These are phyloP conservation scores for Cyclophora albipunctata DNA, from an alignment of 2,888 invertebrate species.

Conservation along the genomic window DNA sequence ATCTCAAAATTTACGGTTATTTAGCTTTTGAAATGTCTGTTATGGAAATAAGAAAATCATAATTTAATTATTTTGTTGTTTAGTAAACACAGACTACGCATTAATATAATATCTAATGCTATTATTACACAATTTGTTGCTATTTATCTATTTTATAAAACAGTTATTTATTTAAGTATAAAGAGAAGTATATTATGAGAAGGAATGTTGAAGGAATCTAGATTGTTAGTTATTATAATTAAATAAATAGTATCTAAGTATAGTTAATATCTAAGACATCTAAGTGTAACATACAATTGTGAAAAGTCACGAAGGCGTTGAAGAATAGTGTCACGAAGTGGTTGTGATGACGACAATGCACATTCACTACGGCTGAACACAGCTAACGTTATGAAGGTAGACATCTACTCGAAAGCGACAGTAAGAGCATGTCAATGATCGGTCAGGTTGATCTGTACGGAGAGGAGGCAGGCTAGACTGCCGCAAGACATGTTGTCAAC, in stretches of 20 bases:
- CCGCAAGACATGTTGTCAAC: slow-evolving; percentile 26
- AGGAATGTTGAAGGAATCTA: neutral
- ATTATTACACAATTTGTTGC: no score
- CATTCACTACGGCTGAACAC: slow-evolving; percentile 31
- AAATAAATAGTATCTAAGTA: slow-evolving; percentile 15
- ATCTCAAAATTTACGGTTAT: no score
- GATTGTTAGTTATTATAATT: slow-evolving; percentile 6
- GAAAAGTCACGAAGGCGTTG: slow-evolving; percentile 22
- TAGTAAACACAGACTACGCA: no score
- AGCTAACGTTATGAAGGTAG: slow-evolving; percentile 32
- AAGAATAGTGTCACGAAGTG: slow-evolving; percentile 25
- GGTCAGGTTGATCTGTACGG: slow-evolving; percentile 33
- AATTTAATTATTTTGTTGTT: no score
- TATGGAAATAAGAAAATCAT: no score
- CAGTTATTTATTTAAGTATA: no score
- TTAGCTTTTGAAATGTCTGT: no score
- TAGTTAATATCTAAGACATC: slow-evolving; percentile 2
- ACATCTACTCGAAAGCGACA: slow-evolving; percentile 50
- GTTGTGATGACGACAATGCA: slow-evolving; percentile 29
- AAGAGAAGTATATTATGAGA: neutral
- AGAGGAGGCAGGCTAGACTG: slow-evolving; percentile 35
- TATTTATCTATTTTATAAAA: no score
- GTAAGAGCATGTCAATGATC: slow-evolving; percentile 50
- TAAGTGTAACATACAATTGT: slow-evolving; percentile 27
- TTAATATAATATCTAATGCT: no score